Base-by-base conservation (phyloP, 2,888 invertebrate genomes). In the Apoda limacodes region DNA sequence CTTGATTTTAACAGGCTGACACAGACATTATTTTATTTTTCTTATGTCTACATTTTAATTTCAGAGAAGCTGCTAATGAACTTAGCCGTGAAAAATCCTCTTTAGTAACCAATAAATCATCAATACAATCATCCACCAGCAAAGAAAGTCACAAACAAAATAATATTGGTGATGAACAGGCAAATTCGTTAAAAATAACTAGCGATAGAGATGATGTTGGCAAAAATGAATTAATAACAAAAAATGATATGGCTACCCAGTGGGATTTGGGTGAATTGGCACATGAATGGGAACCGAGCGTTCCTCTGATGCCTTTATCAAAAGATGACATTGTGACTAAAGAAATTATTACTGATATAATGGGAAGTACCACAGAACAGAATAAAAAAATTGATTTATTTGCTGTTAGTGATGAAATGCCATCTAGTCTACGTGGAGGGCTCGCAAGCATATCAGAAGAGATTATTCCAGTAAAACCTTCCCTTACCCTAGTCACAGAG, bases 341-440 rank as follows among this genome's bases (percentile, higher is more conserved):
- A 43, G 62, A 61, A 13, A 45, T 52, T 11, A 20, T 30, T 7
- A 51, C 46, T 25, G 57, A 52, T 34, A 51, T 52, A 32, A 6
- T 17, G 7, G 5, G 5, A 6, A 33, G 35, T 30, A 52, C 53
- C 12, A 60, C 48, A 28, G 64, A 63, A 11, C 62, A 60, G 40
- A 61, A 39, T 37, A 69, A 59, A 46, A 58, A 51, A 40, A 34
- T 54, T 2, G 66, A 80, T 43, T 47, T 80, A 24, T 80, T 80
- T 65, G 76, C 78, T 6, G 38, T 76, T 3, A 80, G 80, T 42
- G 64, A 69, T 32, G 78, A 78, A 49, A 80, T 80, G 78, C 76
- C 72, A 7, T 58, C 63, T 9, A 70, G 68, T 38, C 52, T 80
- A 35, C 52, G 69, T 11, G 69, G 69, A 9, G 60, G 61, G 3